A percentile compares a stretch with the other conserved stretches of the same genome.
Conservation (phyloP, 2,797 vertebrate species). For the Hafferia zeledoni region DNA sequence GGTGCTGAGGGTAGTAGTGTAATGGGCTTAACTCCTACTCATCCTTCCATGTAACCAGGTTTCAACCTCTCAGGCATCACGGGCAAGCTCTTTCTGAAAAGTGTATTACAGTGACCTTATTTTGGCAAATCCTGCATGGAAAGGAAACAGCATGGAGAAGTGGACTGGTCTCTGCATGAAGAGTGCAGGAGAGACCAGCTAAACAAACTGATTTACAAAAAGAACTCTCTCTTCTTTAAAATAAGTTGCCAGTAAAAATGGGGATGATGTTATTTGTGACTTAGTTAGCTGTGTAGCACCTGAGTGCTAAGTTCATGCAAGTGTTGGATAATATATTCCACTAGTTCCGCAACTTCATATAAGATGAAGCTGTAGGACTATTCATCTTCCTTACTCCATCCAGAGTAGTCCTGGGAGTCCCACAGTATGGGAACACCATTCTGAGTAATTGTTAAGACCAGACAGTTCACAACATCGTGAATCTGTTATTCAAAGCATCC, state of each 20-base stretch:
- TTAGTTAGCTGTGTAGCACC: not conserved
- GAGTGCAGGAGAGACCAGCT: not conserved
- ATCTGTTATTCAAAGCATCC: not conserved
- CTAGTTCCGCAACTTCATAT: not conserved
- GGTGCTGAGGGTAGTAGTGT: not conserved
- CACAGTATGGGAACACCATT: not conserved
- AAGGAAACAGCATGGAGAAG: not conserved
- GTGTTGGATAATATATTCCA: not conserved
- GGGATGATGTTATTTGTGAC: accelerated
- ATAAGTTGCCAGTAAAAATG: not conserved
- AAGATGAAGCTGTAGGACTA: not conserved
- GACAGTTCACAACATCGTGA: not conserved
- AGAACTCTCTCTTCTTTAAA: not conserved
- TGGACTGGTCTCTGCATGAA: not conserved
- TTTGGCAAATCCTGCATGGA: not conserved
- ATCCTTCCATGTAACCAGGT: not conserved
- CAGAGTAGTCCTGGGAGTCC: not conserved
- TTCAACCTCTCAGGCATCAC: not conserved
- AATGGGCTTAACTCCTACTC: not conserved
- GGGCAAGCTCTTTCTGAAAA: not conserved
- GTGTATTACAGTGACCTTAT: not conserved
- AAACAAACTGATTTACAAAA: not conserved
- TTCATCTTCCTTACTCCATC: not conserved
- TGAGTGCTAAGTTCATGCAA: not conserved
- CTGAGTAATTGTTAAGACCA: not conserved